Evolutionary conservation across 2,113 vertebrate species (phyloP), one percentile per base, ranked within the genome.

Genomic region (Arothron firmamentum): DNA sequence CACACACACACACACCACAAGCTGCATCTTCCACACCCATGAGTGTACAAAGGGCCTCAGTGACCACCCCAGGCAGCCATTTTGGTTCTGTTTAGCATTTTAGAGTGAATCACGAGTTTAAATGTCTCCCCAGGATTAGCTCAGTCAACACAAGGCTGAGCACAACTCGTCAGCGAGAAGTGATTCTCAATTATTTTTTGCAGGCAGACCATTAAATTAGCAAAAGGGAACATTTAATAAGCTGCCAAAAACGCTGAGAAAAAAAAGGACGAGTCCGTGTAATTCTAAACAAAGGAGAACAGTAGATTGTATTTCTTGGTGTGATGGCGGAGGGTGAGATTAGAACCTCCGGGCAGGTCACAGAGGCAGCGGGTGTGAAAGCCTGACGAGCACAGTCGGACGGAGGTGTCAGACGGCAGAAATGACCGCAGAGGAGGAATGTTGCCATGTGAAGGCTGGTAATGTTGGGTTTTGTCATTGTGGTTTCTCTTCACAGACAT

Each of bases 321-420:
- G 70, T 47, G 47, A 66, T 55, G 46, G 52, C 11, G 34, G 34
- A 11, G 63, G 59, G 64, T 3, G 48, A 74, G 61, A 81, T 72
- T 52, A 67, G 55, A 64, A 70, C 57, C 6, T 18, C 25, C 1
- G 5, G 56, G 17, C 34, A 52, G 72, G 75, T 84, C 68, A 59
- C 41, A 15, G 23, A 56, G 67, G 67, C 71, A 42, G 62, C 68
- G 64, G 71, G 34, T 1, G 53, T 55, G 48, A 68, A 43, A 65
- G 41, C 14, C 31, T 50, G 59, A 28, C 10, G 61, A 34, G 62
- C n/a, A n/a, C 11, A 4, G 17, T 16, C 34, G 65, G 59, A 78
- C 11, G 14, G 46, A 75, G 23, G 60, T 53, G 47, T 70, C 49
- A 56, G 53, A 74, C n/a, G 2, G 21, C 1, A 45, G 52, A 70